Base-by-base conservation (phyloP, 2,113 vertebrate genomes). In the Rhinopomastus cyanomelas region DNA sequence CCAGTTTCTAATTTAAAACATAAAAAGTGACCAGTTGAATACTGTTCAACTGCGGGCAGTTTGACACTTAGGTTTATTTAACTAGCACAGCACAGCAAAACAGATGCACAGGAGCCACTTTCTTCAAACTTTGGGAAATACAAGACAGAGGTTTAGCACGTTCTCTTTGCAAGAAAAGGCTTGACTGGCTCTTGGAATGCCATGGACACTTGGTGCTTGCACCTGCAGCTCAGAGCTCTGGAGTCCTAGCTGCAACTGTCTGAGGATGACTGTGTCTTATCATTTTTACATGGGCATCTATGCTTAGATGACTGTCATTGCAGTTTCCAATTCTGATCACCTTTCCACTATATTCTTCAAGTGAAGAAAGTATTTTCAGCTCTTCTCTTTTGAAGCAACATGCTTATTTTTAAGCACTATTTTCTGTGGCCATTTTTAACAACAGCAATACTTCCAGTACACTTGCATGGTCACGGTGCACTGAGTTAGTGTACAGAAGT, bases 1-100 rank as follows among this genome's bases (percentile, higher is more conserved):
- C 62, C 68, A 88, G 56, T 26, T 93, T 51, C 59, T 80, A 44
- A 93, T 92, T 95, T 91, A 18, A 68, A 92, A 59, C 77, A 65
- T 68, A 75, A 93, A 88, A 92, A 78, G 32, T 62, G 88, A 72
- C 46, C 7, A 7, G 48, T 21, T 73, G 80, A 85, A 49, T 17
- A 53, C 71, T 34, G 55, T 44, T 84, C 77, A 90, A 78, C 51
- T 83, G 55, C 52, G 66, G 60, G 86, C 71, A 87, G 26, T 52
- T 26, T 89, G 88, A 92, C 84, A 87, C 88, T 87, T 62, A 3
- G 36, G 44, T 85, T 71, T 49, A 61, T 49, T 77, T 56, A 32
- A 17, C 56, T 36, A 67, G 59, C 69, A 53, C 44, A 90, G 86
- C 48, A 51, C 51, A 83, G 65, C 2, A 16, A 23, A 87, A 78